Evolutionary conservation across 2,797 vertebrate species (phyloP).

Genomic region (Gymnocypris eckloni): DNA sequence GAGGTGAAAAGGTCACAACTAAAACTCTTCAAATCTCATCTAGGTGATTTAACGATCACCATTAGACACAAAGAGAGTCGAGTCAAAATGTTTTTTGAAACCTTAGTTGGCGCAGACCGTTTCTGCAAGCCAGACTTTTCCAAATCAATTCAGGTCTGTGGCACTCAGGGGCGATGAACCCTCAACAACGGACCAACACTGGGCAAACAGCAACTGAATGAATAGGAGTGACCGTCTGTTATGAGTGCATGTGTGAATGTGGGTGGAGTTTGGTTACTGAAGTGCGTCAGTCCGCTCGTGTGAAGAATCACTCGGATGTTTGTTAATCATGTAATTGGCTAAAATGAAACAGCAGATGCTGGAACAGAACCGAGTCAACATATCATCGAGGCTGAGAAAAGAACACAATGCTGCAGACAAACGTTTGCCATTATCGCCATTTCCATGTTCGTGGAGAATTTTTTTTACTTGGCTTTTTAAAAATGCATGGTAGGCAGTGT

Average conservation of each 20-base stretch:
- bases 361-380: constrained; percentile 32
- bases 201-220: constrained; percentile 1
- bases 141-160: constrained; percentile 41
- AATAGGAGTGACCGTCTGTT: background rate
- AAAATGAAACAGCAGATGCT: constrained; percentile 32
- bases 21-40: background rate
- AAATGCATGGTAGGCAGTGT: too few relatives aligned
- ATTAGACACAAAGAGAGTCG: background rate
- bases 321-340: constrained; percentile 61
- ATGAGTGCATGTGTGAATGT: background rate
- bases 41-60: background rate
- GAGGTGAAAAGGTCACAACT: constrained; percentile 22
- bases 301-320: constrained; percentile 45
- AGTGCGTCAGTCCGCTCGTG: background rate
- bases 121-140: constrained; percentile 8
- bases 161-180: background rate
- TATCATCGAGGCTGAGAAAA: too few relatives aligned
- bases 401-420: too few relatives aligned
- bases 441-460: too few relatives aligned
- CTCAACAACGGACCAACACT: background rate
- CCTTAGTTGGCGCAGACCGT: background rate
- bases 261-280: background rate
- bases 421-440: too few relatives aligned
- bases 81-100: background rate
- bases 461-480: too few relatives aligned